Base-by-base conservation (phyloP, 2,797 vertebrate genomes). In the Oryzias sinensis region DNA sequence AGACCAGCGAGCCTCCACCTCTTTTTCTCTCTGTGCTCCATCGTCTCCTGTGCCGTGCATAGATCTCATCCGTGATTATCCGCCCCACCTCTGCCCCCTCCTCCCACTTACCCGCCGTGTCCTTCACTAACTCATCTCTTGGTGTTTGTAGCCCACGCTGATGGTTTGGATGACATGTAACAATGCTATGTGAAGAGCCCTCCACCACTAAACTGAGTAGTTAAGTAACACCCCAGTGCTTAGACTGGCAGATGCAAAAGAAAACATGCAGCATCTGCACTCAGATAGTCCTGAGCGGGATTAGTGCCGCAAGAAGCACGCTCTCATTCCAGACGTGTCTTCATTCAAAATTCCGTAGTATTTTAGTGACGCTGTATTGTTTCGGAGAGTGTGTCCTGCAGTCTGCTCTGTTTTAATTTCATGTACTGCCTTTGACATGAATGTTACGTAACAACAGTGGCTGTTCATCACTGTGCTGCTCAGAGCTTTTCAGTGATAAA, bases 21-120 rank as follows among this genome's bases (percentile, higher is more conserved):
- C 20, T 53, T 42, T 50, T 6, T 43, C 43, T 27, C 45, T 49
- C 18, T 65, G 54, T 70, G 43, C 61, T 71, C 66, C 68, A 59
- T 72, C 76, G 64, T 75, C 50, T 59, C 56, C 49, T 27, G 37
- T 45, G 24, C 61, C 1, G 14, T 63, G 43, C 68, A 67, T 59
- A 76, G 75, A 69, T 71, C 76, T 70, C 68, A 57, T 76, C 72
- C 53, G 56, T 14, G 1, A 44, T 55, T 13, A 56, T 52, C 49
- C 56, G 37, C 41, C 47, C 14, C 25, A 4, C 40, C 2, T 7
- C 45, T 11, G 29, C 44, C 1, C 11, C 58, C 27, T 37, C 65
- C 51, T 58, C 47, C 59, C 45, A 49, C 67, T 65, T 51, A 6
- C 45, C 51, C 59, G 65, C 50, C 44, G 51, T 49, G 64, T 73